Evolutionary conservation across 1,140 invertebrate species (phyloP), one percentile per base, ranked within the genome.

Genomic region (Drosophila nikananu): DNA sequence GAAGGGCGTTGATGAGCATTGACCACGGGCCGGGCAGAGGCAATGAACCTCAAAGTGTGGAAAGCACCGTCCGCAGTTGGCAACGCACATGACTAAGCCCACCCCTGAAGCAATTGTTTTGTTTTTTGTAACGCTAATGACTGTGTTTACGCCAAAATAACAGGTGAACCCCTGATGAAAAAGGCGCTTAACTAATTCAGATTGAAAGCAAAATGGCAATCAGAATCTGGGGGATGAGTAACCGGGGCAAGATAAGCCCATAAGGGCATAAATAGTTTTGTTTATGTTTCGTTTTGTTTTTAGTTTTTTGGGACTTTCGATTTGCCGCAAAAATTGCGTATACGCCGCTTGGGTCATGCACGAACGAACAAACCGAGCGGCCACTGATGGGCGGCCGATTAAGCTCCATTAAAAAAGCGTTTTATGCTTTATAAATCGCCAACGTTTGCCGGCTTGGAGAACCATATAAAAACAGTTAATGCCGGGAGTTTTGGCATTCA

Each of bases 1-100:
- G 86, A 86, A 90, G 86, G 86, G 78, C 86, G 61, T 77, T 68
- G 71, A 80, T 90, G 86, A 79, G 64, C 86, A 82, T 82, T 89
- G 86, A 89, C 86, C 84, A 89, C 32, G 30, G 19, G 21, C 48
- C 19, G 46, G 60, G 68, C 58, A 83, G 75, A 83, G 77, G 76
- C 66, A 80, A 71, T 84, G 86, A 80, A 90, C 78, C 77, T 77
- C 67, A 79, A 81, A 86, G 65, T 81, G 74, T 75, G 65, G 41
- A 71, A 78, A 61, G 27, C 63, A 61, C 61, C 66, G 30, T 17
- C 21, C 46, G 35, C 44, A 58, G 21, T 12, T 63, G 19, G 17
- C 30, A 59, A 60, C 39, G 21, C 68, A 71, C 67, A 76, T 72
- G 64, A 74, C 62, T 78, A 78, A 75, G 32, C 66, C 76, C 55